Conservation (phyloP, 2,113 vertebrate genomes). For the Marmota monax region DNA sequence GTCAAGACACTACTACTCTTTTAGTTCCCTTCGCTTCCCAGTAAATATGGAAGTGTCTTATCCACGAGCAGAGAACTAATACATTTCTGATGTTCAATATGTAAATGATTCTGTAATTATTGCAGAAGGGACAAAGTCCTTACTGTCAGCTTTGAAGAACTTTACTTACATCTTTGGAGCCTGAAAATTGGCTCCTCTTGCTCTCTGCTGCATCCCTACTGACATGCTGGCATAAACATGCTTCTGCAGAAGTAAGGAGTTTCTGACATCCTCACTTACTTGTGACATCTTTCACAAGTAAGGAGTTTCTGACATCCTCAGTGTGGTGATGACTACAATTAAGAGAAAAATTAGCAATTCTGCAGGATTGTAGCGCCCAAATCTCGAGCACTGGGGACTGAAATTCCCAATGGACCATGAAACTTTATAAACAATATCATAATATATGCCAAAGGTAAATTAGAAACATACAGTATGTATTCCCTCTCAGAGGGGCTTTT, state of each 20-base stretch:
- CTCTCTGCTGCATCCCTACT: neutral
- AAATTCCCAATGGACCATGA: neutral
- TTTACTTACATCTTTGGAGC: neutral
- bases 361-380: neutral
- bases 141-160: neutral
- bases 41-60: neutral
- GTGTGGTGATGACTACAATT: neutral
- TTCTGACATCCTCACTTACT: rapidly evolving
- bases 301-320: rapidly evolving
- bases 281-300: too few species aligned
- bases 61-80: neutral
- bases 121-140: too few species aligned
- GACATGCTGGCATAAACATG: neutral
- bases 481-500: neutral
- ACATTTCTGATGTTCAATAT: neutral
- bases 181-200: neutral
- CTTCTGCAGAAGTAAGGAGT: neutral
- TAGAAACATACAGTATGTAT: neutral
- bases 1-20: neutral
- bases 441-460: neutral
- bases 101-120: neutral
- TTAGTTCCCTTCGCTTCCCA: neutral
- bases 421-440: neutral
- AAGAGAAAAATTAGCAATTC: neutral
- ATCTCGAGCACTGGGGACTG: neutral